A percentile compares a stretch with the other conserved stretches of the same genome.
These are phyloP conservation scores for Bicyclus anynana DNA, from an alignment of 1,140 invertebrate genomes.

Conservation along the genomic window DNA sequence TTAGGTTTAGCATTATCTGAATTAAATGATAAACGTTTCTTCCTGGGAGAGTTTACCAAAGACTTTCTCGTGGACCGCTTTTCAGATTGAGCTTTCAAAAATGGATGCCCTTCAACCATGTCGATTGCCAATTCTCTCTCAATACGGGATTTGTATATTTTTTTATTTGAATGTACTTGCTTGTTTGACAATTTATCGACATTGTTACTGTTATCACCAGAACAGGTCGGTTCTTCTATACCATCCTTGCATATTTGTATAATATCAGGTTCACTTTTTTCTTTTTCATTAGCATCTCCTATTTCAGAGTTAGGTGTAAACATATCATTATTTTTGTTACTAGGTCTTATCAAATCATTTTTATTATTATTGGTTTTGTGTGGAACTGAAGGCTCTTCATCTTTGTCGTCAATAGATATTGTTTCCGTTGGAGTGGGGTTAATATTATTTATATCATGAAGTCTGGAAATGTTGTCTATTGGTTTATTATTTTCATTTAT, in stretches of 20 bases:
- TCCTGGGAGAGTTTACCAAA: slow-evolving; percentile 30
- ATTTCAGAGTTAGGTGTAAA: too few relatives aligned
- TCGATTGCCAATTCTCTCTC: slow-evolving; percentile 67
- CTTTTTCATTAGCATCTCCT: too few relatives aligned
- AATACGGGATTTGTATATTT: slow-evolving; percentile 54
- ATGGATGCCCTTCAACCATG: slow-evolving; percentile 71
- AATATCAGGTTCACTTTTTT: not conserved
- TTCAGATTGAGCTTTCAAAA: slow-evolving; percentile 43
- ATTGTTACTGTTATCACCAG: not conserved
- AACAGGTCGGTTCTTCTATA: not conserved
- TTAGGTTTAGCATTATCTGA: slow-evolving; percentile 42
- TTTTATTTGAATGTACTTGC: slow-evolving; percentile 38
- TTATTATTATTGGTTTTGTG: not conserved
- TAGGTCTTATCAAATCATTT: too few relatives aligned
- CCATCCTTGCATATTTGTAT: not conserved
- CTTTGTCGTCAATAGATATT: too few relatives aligned
- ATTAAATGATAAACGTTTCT: slow-evolving; percentile 30
- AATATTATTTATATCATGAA: not conserved
- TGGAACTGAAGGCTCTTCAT: too few relatives aligned
- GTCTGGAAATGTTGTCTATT: not conserved
- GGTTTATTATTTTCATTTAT: not conserved
- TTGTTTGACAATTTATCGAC: not conserved
- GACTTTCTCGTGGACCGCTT: slow-evolving; percentile 51
- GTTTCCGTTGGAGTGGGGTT: too few relatives aligned
- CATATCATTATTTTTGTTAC: too few relatives aligned